Base-by-base conservation (phyloP, 2,888 invertebrate genomes). In the Drosophila suboccidentalis region DNA sequence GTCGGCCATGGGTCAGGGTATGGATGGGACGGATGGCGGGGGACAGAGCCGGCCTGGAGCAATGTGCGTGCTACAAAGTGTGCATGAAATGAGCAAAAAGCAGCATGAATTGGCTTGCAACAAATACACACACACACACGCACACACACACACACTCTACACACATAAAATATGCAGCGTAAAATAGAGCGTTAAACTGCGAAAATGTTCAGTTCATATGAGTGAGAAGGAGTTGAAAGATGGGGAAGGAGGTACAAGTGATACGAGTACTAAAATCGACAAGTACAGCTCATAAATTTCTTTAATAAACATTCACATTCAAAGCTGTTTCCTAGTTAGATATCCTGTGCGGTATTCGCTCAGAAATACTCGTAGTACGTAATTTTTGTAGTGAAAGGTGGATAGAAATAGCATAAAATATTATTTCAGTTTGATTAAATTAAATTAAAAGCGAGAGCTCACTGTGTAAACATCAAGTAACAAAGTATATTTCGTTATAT, bases 41-140 rank as follows among this genome's bases (percentile, higher is more conserved):
- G 22, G 13, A 17, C 51, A 47, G 65, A 11, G 38, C 1, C 17
- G 11, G 60, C 32, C 43, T 47, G 26, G 5, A 29, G 46, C 26
- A 41, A 34, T 36, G 58, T 62, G 76, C 63, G 60, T 63, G 76
- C 54, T 57, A 84, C 80, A 81, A 88, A 86, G 79, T 87, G 78
- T 64, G 74, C 67, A 65, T 75, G 66, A 82, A 85, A 79, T 80
- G 75, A 74, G 61, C 66, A 75, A 74, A 82, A 76, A 65, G 59
- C 68, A 78, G 63, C 77, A 54, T 58, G 74, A 62, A 71, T 51
- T 57, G 50, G 54, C 54, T 26, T 22, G 15, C 41, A 54, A 29
- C 53, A 54, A 22, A 54, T 11, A 19, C 54, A 53, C 8, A 17
- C 36, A 19, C 51, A 19, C 38, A 38, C 51, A 5, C 54, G n/a